Evolutionary conservation across 1,140 invertebrate species (phyloP).

Genomic region (Drosophila miranda): DNA sequence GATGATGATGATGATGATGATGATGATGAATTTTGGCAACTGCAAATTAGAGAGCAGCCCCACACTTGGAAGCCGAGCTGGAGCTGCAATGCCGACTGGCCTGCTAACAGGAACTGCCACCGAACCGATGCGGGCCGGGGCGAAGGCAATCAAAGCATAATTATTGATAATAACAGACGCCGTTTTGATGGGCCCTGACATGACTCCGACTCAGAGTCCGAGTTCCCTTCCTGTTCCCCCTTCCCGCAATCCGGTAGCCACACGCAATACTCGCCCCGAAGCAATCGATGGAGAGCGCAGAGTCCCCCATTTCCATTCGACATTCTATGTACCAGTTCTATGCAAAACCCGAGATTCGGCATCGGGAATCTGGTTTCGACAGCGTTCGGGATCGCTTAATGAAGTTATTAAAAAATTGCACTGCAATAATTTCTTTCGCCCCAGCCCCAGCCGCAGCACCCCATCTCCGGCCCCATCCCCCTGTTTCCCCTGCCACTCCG

Average conservation of each 20-base stretch:
- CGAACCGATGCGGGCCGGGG: constrained; percentile 16
- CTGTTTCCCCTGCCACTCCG: not conserved
- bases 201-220: constrained; percentile 41
- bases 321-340: constrained; percentile 18
- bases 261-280: constrained; percentile 40
- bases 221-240: constrained; percentile 8
- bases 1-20: constrained; percentile 3
- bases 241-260: constrained; percentile 58
- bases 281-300: constrained; percentile 25
- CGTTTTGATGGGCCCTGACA: constrained; percentile 71
- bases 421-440: constrained; percentile 53
- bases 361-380: constrained; percentile 36
- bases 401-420: constrained; percentile 79
- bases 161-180: constrained; percentile 79
- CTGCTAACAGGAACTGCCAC: constrained; percentile 61
- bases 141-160: constrained; percentile 75
- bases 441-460: not conserved
- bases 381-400: constrained; percentile 47
- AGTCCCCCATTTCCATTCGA: too few species aligned
- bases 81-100: constrained; percentile 68
- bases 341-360: constrained; percentile 28
- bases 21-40: constrained; percentile 47
- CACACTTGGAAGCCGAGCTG: constrained; percentile 31
- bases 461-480: constrained; percentile 8
- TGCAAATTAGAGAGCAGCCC: constrained; percentile 51